Evolutionary conservation across 2,113 vertebrate species (phyloP), one percentile per base, ranked within the genome.

Genomic region (Hypomesus transpacificus): DNA sequence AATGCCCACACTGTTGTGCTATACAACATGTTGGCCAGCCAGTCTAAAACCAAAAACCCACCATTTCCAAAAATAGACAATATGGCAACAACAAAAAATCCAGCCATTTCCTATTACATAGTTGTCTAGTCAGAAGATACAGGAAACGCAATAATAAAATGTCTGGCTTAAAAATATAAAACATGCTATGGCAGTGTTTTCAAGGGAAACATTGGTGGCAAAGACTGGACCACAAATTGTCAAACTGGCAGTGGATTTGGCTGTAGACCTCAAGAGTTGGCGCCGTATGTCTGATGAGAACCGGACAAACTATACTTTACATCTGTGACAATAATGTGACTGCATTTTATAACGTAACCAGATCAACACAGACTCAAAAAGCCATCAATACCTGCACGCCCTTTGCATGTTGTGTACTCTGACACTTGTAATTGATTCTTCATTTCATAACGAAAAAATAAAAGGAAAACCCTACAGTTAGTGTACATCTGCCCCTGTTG

Each of bases 141-240:
- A 81, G 87, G 83, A 87, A 91, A 88, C 75, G 71, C 76, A 79
- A 84, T 80, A 86, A 86, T 80, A 87, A 85, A 87, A 86, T 17
- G 76, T 86, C 85, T 83, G 80, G 77, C 73, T 84, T 84, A 59
- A 73, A 84, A 54, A 79, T 64, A 82, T 74, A 82, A 68, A 78
- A 81, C 21, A 60, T 57, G 62, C 66, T 72, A 69, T 71, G 9
- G 54, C 76, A 21, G 51, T 68, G 74, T 84, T 81, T 78, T 79
- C 62, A 66, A 79, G 50, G 68, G 78, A 83, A 78, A 80, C 78
- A 52, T 65, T 68, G 22, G 26, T 24, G 14, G 59, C 21, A 26
- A 22, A 16, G 22, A 51, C 50, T 26, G 56, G 63, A 73, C 50
- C 57, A 11, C 34, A 28, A 70, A 26, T 74, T 60, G 16, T n/a